These are phyloP conservation scores for Apodemia hepburni DNA, from an alignment of 2,888 invertebrate genomes.

Conservation along the genomic window DNA sequence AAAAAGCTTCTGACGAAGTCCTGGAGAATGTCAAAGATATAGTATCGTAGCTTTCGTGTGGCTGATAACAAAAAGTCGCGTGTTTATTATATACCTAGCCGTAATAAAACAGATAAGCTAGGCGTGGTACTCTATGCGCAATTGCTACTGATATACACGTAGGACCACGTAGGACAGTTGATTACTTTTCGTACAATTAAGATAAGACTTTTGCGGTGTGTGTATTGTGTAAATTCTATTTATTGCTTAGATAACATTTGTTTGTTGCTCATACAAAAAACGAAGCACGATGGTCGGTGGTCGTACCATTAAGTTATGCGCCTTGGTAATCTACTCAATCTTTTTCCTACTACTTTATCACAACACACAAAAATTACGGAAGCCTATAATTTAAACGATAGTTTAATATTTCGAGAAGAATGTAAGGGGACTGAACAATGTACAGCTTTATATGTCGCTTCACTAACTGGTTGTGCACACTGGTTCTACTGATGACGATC, in stretches of 20 bases:
- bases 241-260: not conserved
- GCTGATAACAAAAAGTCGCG: slow-evolving; percentile 16
- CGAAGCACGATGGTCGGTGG: not conserved
- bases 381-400: too few species aligned
- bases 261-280: not conserved
- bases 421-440: too few species aligned
- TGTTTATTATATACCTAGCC: slow-evolving; percentile 16
- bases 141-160: slow-evolving; percentile 14
- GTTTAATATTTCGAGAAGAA: too few species aligned
- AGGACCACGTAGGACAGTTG: not conserved
- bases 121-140: slow-evolving; percentile 19
- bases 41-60: slow-evolving; percentile 1
- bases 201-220: not conserved
- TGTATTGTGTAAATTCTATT: not conserved
- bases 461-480: too few species aligned
- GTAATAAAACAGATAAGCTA: slow-evolving; percentile 21
- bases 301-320: too few species aligned
- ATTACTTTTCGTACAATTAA: slow-evolving; percentile 1
- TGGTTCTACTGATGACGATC: too few species aligned
- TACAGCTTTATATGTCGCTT: too few species aligned
- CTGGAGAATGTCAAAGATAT: not conserved
- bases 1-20: not conserved
- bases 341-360: too few species aligned
- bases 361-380: too few species aligned
- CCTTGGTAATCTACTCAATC: too few species aligned